Base-by-base conservation (phyloP, 1,140 invertebrate species). In the Megalonaias nervosa region DNA sequence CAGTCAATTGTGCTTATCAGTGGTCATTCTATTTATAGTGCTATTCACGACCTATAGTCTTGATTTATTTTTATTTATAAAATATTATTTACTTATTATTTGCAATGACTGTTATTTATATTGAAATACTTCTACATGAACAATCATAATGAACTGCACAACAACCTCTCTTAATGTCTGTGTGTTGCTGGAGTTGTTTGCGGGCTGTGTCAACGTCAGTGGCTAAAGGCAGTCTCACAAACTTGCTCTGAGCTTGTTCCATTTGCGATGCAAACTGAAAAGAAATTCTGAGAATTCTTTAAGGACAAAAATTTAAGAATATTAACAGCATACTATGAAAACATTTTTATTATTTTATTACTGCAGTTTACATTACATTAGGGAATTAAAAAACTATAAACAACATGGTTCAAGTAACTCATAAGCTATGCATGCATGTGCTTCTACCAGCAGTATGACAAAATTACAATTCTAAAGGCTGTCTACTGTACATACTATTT, bases 251-350 rank as follows among this genome's bases (percentile, higher is more conserved):
- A 21, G 96, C 92, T 67, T 93, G 92, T 75, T 93, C 92, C 92
- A 96, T 94, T 82, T 93, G 93, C 16, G 94, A 92, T 75, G 93
- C 93, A 85, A 95, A 96, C 87, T 95, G 93, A 67, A 87, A 78
- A 64, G 17, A 67, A 76, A 77, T 74, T 55, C 66, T 38, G 17
- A 69, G 26, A 38, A 31, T 60, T 31, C 19, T 19, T 17, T 61
- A 64, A 60, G 11, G 1, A n/a, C 12, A 17, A n/a, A 38, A 1
- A 26, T 3, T 61, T 57, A 64, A 17, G 31, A 21, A 12, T 13
- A 13, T 38, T 38, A 70, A 23, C 14, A 48, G 38, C 38, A 9
- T 48, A 48, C 38, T 48, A 48, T 11, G 9, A 48, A 48, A 48
- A 14, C 21, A 64, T 66, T 31, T 64, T 26, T 17, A 48, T 66